These are phyloP conservation scores for Pseudochromis fuscus DNA, from an alignment of 2,797 vertebrate species.

Conservation along the genomic window DNA sequence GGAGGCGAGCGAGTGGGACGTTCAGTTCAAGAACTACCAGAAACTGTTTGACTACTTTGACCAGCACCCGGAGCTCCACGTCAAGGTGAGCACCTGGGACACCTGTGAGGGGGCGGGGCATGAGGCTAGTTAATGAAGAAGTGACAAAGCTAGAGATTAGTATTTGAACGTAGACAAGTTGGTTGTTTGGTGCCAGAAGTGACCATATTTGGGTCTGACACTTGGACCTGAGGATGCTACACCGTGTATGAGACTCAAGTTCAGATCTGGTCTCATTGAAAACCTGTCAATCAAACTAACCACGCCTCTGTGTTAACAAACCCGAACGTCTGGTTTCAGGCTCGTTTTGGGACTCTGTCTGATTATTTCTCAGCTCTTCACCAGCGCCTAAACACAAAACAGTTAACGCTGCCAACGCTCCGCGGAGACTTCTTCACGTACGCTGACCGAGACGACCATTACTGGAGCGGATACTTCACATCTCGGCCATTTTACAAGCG, in stretches of 20 bases:
- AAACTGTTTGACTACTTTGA: constrained; percentile 94
- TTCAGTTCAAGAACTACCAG: constrained; percentile 94
- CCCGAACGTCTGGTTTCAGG: constrained; percentile 79
- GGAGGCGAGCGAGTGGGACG: constrained; percentile 92
- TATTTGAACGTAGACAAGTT: too few species aligned
- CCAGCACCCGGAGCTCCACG: constrained; percentile 87
- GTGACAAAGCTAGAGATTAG: too few species aligned
- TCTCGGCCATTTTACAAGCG: constrained; percentile 95
- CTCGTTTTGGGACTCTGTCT: constrained; percentile 92
- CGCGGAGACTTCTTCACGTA: constrained; percentile 97
- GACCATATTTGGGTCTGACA: too few species aligned
- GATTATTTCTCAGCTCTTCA: constrained; percentile 91
- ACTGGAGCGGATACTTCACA: constrained; percentile 97
- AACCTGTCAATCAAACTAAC: too few species aligned
- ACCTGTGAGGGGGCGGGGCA: constrained; percentile 1
- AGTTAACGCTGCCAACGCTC: constrained; percentile 82
- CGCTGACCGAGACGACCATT: constrained; percentile 94
- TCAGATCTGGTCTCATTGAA: too few species aligned
- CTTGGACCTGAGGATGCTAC: too few species aligned
- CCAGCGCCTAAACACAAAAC: too few species aligned
- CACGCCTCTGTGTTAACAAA: too few species aligned
- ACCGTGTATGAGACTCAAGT: too few species aligned
- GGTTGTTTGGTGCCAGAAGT: too few species aligned
- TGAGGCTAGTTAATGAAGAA: too few species aligned
- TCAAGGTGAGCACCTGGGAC: constrained; percentile 82